Percentiles rank a stretch among this genome's conserved stretches.
Conservation (phyloP, 2,888 invertebrate species). For the Ormyrus rosae region DNA sequence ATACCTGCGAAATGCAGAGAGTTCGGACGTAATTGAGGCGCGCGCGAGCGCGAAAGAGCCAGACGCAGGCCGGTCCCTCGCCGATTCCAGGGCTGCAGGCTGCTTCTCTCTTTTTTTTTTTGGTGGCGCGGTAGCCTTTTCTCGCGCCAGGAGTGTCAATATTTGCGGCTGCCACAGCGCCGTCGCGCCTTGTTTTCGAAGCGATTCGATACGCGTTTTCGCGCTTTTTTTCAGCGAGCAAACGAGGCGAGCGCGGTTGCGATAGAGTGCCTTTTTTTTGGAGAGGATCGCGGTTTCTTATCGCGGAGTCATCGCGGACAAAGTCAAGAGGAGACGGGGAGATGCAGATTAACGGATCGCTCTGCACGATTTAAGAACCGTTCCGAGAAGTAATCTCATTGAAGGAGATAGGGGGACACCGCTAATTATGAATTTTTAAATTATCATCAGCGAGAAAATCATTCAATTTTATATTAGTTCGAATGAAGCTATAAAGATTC, state of each 20-base stretch:
- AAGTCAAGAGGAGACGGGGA: conserved; percentile 11
- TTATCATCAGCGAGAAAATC: no score
- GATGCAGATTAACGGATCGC: background rate
- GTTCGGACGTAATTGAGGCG: conserved; percentile 42
- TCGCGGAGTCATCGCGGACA: background rate
- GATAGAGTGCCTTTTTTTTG: background rate
- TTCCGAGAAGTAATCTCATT: conserved; percentile 12
- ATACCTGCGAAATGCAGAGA: conserved; percentile 38
- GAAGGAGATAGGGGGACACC: background rate
- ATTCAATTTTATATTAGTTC: no score
- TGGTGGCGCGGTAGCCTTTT: conserved; percentile 17
- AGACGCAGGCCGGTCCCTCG: background rate
- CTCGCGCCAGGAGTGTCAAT: conserved; percentile 33
- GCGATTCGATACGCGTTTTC: background rate
- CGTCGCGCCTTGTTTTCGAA: background rate
- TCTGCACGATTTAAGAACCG: background rate
- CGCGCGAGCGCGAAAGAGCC: background rate
- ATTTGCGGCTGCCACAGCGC: background rate
- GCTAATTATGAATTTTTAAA: no score
- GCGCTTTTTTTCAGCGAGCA: background rate
- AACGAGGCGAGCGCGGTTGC: background rate
- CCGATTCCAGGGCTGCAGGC: background rate
- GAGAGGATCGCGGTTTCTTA: background rate
- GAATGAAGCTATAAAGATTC: no score
- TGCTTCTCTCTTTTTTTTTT: conserved; percentile 1